A percentile compares a stretch with the other conserved stretches of the same genome.
Conservation (phyloP, 2,888 invertebrate genomes). For the Melieria picta region DNA sequence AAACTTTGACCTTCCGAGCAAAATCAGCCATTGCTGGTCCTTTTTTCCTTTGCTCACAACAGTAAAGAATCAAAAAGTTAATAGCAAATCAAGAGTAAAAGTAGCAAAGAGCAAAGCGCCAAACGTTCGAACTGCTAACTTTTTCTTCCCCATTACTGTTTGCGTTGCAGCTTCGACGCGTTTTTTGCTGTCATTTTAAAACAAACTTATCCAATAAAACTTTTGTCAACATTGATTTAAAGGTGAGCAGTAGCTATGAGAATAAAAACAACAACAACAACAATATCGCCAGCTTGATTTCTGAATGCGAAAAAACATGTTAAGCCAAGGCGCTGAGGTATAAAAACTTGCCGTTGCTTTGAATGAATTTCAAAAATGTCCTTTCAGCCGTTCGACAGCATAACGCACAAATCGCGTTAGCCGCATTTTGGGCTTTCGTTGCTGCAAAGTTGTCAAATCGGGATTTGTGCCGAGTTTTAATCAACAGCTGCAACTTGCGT, state of each 20-base stretch:
- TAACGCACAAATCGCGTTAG: too few species aligned
- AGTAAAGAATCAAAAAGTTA: constrained; percentile 26
- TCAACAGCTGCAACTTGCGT: too few species aligned
- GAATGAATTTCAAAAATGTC: too few species aligned
- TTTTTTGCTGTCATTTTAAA: constrained; percentile 48
- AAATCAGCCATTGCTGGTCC: background rate
- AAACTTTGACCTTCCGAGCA: constrained; percentile 6
- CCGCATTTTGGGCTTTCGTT: too few species aligned
- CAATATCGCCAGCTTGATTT: background rate
- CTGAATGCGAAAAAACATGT: too few species aligned
- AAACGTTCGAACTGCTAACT: constrained; percentile 2
- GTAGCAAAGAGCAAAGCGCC: constrained; percentile 42
- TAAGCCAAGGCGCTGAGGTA: too few species aligned
- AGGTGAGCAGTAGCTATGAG: constrained; percentile 46
- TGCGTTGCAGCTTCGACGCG: constrained; percentile 24
- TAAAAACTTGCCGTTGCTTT: too few species aligned
- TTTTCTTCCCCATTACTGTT: constrained; percentile 25
- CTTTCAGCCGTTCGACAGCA: too few species aligned
- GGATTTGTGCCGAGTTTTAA: too few species aligned
- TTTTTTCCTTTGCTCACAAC: constrained; percentile 11
- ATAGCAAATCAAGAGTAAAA: constrained; percentile 25
- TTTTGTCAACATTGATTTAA: constrained; percentile 65
- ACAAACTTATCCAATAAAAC: constrained; percentile 67
- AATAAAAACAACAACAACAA: background rate
- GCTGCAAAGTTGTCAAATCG: too few species aligned